Percentiles rank a stretch among this genome's conserved stretches.
phyloP scores from a whole-genome alignment of 2,113 vertebrate genomes.

The Delphinus delphis region DNA sequence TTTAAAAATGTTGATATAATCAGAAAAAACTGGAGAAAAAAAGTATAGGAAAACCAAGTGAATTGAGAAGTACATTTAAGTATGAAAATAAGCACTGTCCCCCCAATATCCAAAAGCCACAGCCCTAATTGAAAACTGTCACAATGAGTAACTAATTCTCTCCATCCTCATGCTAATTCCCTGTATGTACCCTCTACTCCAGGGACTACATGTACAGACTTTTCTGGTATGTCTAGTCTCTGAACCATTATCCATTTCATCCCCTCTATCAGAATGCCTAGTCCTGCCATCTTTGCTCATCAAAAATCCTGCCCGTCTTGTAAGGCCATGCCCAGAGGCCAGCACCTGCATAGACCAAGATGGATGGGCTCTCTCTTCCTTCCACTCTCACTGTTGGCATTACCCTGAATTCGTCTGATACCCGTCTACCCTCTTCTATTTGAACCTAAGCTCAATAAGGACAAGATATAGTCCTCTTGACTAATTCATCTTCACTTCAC shows the following conservation, averaged over 20 bases:
- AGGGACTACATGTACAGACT: neutral
- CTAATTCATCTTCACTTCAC: neutral
- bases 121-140: neutral
- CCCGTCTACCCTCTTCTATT: neutral
- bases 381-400: too few species aligned
- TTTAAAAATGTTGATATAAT: neutral
- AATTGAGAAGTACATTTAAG: neutral
- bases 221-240: neutral
- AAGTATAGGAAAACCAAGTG: neutral
- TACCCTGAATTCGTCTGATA: neutral
- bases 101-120: neutral
- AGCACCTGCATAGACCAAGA: neutral
- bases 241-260: too few species aligned
- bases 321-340: neutral
- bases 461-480: fast-evolving
- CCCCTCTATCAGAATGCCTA: neutral
- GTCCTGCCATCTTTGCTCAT: neutral
- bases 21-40: neutral
- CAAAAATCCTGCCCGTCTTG: neutral
- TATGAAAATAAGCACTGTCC: neutral
- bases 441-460: neutral
- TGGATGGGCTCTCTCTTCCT: neutral
- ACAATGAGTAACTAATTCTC: fast-evolving
- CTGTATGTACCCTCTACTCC: fast-evolving
- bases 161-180: neutral